Percentiles rank a stretch among this genome's conserved stretches.
Conservation (phyloP, 2,797 vertebrate species). For the Chloroceryle amazona region DNA sequence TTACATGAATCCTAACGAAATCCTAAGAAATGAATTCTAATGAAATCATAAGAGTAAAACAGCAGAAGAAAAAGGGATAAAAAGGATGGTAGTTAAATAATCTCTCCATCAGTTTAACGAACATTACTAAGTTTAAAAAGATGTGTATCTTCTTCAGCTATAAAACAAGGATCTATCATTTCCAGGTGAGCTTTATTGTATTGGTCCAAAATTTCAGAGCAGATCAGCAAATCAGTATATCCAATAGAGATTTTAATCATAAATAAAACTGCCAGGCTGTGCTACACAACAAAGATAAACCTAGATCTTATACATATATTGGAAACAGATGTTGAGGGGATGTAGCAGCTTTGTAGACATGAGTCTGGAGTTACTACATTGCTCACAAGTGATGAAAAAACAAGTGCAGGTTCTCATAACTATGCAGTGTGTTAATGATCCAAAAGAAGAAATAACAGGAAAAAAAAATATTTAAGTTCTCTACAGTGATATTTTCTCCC, state of each 20-base stretch:
- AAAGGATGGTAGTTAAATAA: background rate
- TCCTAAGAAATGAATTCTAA: background rate
- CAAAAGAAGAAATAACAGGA: background rate
- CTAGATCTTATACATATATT: background rate
- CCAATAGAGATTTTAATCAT: background rate
- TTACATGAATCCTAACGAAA: background rate
- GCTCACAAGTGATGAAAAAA: constrained; percentile 11
- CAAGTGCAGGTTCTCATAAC: constrained; percentile 19
- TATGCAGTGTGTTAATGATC: background rate
- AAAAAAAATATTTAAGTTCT: background rate
- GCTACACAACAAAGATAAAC: background rate
- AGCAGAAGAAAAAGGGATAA: background rate
- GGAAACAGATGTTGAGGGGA: constrained; percentile 16
- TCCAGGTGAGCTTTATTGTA: background rate
- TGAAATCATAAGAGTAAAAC: background rate
- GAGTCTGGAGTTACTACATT: constrained; percentile 15
- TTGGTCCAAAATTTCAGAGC: background rate
- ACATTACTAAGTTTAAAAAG: background rate
- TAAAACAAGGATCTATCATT: background rate
- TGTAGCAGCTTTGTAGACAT: background rate
- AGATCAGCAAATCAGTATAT: background rate
- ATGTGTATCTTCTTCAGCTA: background rate
- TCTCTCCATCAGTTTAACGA: background rate
- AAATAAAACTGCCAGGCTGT: background rate
- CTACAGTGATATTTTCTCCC: background rate